phyloP scores from a whole-genome alignment of 2,888 invertebrate species.

The Meteorus cinctellus region DNA sequence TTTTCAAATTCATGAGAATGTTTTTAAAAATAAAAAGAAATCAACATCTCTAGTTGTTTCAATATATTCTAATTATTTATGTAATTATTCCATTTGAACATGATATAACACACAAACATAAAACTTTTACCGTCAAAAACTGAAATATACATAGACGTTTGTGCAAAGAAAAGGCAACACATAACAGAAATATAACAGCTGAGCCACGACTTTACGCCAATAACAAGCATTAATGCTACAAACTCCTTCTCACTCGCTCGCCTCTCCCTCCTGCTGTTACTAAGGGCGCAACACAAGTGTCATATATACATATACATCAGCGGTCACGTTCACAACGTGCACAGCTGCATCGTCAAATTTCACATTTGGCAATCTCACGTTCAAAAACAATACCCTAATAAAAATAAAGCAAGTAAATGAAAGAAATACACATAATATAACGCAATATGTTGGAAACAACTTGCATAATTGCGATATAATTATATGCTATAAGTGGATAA shows the following conservation, averaged over 20 bases:
- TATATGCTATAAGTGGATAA: slow-evolving; percentile 9
- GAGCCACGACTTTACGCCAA: slow-evolving; percentile 46
- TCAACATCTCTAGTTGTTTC: too few species aligned
- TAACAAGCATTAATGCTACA: slow-evolving; percentile 31
- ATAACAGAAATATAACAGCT: slow-evolving; percentile 49
- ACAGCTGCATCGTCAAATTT: slow-evolving; percentile 28
- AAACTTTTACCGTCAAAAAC: slow-evolving; percentile 3
- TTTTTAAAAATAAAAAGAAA: too few species aligned
- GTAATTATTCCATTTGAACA: too few species aligned
- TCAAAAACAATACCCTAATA: background rate
- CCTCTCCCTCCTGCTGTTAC: slow-evolving; percentile 12
- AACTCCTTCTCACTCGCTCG: background rate
- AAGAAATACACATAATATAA: slow-evolving; percentile 15
- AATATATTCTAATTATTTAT: too few species aligned
- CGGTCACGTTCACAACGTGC: background rate
- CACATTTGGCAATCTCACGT: slow-evolving; percentile 18
- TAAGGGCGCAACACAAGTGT: background rate
- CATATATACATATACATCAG: background rate
- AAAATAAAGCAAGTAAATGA: slow-evolving; percentile 6
- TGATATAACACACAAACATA: slow-evolving; percentile 35
- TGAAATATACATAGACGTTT: too few species aligned
- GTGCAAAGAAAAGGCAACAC: too few species aligned
- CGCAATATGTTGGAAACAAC: background rate
- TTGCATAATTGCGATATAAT: background rate
- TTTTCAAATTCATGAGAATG: too few species aligned